A percentile compares a stretch with the other conserved stretches of the same genome.
Conservation (phyloP, 2,888 invertebrate genomes). For the Ennomos erosarius region DNA sequence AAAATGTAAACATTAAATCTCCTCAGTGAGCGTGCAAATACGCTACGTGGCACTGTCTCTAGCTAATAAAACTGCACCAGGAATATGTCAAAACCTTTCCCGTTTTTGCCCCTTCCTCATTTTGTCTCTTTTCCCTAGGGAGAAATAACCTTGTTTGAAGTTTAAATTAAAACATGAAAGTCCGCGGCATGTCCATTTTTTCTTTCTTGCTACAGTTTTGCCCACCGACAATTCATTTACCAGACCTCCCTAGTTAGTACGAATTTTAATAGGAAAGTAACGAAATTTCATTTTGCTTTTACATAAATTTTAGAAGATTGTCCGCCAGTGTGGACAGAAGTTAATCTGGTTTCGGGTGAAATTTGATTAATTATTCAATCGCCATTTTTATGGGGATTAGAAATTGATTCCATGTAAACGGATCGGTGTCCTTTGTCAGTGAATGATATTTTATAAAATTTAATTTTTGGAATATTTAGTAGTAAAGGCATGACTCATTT, state of each 20-base stretch:
- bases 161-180: slow-evolving; percentile 45
- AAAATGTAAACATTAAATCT: not conserved
- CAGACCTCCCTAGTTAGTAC: slow-evolving; percentile 22
- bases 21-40: slow-evolving; percentile 14
- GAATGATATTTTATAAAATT: too few relatives aligned
- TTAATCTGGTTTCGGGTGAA: slow-evolving; percentile 37
- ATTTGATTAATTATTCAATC: slow-evolving; percentile 43
- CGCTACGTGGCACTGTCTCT: slow-evolving; percentile 8
- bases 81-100: slow-evolving; percentile 33
- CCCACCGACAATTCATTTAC: slow-evolving; percentile 34
- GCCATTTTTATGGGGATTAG: slow-evolving; percentile 33
- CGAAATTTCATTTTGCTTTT: slow-evolving; percentile 31
- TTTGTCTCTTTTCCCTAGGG: slow-evolving; percentile 28
- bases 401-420: slow-evolving; percentile 24
- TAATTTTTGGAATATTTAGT: too few relatives aligned
- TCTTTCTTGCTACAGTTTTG: slow-evolving; percentile 37
- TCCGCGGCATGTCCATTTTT: slow-evolving; percentile 33
- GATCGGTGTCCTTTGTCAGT: slow-evolving; percentile 6
- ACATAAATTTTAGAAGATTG: slow-evolving; percentile 24
- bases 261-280: slow-evolving; percentile 28
- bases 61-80: slow-evolving; percentile 33
- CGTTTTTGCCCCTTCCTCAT: slow-evolving; percentile 20
- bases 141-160: slow-evolving; percentile 42
- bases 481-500: too few relatives aligned
- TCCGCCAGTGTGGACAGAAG: slow-evolving; percentile 18